phyloP scores from a whole-genome alignment of 2,797 vertebrate species.

The Xenops minutus region DNA sequence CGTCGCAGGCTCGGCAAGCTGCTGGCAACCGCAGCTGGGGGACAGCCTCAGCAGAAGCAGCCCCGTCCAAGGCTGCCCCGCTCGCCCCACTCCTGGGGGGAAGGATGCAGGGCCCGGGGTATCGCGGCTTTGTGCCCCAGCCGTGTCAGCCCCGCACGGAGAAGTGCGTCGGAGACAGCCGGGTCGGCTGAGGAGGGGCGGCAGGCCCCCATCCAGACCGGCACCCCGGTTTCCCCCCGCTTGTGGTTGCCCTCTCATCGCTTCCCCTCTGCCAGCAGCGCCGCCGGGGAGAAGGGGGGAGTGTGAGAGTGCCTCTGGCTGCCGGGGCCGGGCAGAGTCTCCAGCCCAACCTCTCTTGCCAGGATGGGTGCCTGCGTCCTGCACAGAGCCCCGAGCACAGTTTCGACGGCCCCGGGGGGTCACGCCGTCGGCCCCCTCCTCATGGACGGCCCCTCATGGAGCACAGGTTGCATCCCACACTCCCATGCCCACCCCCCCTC shows the following conservation, averaged over 20 bases:
- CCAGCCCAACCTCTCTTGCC: background rate
- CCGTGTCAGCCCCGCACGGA: background rate
- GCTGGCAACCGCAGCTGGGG: background rate
- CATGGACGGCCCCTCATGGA: background rate
- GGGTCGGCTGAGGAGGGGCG: background rate
- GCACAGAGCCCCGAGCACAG: background rate
- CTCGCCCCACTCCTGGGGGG: background rate
- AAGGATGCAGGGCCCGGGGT: too few relatives aligned
- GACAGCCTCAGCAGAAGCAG: background rate
- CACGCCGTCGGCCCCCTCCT: too few relatives aligned
- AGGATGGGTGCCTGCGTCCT: too few relatives aligned
- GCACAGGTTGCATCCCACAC: background rate
- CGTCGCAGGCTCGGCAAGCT: background rate
- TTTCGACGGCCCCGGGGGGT: too few relatives aligned
- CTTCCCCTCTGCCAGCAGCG: background rate
- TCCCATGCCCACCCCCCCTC: background rate
- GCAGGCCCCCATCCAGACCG: background rate
- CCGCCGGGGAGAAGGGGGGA: background rate
- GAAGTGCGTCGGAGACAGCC: fast-evolving
- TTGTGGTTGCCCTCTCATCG: background rate
- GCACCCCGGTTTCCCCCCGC: fast-evolving
- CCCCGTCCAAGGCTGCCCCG: background rate
- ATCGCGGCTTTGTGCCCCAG: background rate
- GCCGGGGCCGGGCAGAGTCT: background rate
- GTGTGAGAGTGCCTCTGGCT: background rate